A percentile compares a stretch with the other conserved stretches of the same genome.
phyloP scores from a whole-genome alignment of 2,113 vertebrate genomes.

The Chaetodon trifascialis region DNA sequence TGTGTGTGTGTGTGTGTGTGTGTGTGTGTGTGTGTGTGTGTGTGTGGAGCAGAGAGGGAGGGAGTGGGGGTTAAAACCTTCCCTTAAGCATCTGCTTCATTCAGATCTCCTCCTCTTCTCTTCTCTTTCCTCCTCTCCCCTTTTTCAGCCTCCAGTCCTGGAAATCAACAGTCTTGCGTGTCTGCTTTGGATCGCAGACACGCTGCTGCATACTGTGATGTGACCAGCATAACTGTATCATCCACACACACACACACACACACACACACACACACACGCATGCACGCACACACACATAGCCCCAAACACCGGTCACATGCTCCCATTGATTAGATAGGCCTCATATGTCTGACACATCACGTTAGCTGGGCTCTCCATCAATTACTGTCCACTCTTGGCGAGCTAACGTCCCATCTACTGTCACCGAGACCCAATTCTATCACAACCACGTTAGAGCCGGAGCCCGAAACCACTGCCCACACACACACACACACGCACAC shows the following conservation, averaged over 20 bases:
- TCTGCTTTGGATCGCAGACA: constrained; percentile 56
- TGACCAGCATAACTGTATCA: constrained; percentile 53
- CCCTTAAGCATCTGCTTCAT: constrained; percentile 85
- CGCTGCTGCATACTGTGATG: constrained; percentile 37
- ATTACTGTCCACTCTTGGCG: constrained; percentile 68
- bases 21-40: constrained; percentile 76
- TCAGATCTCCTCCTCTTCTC: constrained; percentile 68
- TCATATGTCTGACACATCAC: constrained; percentile 78
- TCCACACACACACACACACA: constrained; percentile 22
- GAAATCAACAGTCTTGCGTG: constrained; percentile 56
- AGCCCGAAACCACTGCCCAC: constrained; percentile 24
- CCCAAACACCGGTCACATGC: constrained; percentile 50
- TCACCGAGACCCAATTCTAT: constrained; percentile 73
- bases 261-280: constrained; percentile 31
- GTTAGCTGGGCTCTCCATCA: constrained; percentile 78
- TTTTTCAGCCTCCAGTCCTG: constrained; percentile 45
- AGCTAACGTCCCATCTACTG: constrained; percentile 61
- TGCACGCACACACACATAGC: neutral
- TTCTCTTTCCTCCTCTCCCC: constrained; percentile 34
- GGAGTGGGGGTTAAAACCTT: constrained; percentile 67
- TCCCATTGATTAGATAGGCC: constrained; percentile 76
- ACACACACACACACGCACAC: neutral
- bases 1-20: constrained; percentile 85
- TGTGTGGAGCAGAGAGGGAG: constrained; percentile 77
- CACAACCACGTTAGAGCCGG: constrained; percentile 38